A percentile compares a stretch with the other conserved stretches of the same genome.
These are phyloP conservation scores for Magallana angulata DNA, from an alignment of 1,140 invertebrate species.

Conservation along the genomic window DNA sequence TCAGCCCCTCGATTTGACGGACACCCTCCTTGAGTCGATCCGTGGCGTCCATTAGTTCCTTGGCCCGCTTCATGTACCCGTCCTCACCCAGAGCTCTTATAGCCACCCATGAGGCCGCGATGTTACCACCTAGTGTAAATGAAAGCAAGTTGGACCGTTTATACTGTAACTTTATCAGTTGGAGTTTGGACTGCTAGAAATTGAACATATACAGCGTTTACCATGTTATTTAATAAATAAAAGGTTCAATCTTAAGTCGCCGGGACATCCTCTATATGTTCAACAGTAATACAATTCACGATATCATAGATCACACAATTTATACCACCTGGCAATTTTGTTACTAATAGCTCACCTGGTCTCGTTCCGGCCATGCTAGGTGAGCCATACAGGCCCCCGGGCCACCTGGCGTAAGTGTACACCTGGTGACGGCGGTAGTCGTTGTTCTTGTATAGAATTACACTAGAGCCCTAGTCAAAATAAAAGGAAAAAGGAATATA, in stretches of 20 bases:
- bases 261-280: too few species aligned
- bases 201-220: too few species aligned
- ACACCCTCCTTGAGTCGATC: conserved; percentile 87
- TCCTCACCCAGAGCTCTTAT: conserved; percentile 91
- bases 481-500: background rate
- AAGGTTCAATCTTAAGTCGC: too few species aligned
- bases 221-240: too few species aligned
- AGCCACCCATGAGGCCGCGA: conserved; percentile 97
- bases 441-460: conserved; percentile 90
- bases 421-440: conserved; percentile 93
- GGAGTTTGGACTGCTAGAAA: too few species aligned
- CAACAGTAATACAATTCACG: too few species aligned
- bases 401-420: conserved; percentile 96
- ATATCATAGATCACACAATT: too few species aligned
- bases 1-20: conserved; percentile 67
- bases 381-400: conserved; percentile 98
- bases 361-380: conserved; percentile 96
- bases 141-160: too few species aligned
- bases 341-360: conserved; percentile 85
- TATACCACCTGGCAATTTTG: too few species aligned
- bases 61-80: conserved; percentile 92
- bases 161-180: too few species aligned
- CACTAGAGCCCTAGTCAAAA: conserved; percentile 89
- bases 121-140: conserved; percentile 79
- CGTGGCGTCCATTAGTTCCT: conserved; percentile 89